Percentiles rank a stretch among this genome's conserved stretches.
Evolutionary conservation across 1,140 invertebrate genomes (phyloP).

Genomic region (Harlomillsia oculata): DNA sequence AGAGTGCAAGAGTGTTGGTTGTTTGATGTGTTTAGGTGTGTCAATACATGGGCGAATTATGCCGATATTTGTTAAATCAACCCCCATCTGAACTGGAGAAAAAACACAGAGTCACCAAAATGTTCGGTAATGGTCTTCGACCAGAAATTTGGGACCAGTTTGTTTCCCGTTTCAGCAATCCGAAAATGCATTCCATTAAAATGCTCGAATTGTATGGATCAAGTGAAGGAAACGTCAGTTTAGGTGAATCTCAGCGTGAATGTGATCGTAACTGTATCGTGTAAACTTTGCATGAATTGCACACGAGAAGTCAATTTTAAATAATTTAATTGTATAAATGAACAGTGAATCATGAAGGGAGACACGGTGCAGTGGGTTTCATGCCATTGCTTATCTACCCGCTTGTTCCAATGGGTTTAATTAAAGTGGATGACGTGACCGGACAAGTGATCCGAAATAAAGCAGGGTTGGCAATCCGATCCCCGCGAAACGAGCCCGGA

Average conservation of each 20-base stretch:
- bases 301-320: too few species aligned
- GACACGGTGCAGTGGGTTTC: conserved; percentile 63
- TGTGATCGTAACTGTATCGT: too few species aligned
- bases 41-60: conserved; percentile 16
- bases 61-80: conserved; percentile 62
- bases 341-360: conserved; percentile 60
- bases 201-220: conserved; percentile 89
- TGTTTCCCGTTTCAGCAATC: conserved; percentile 59
- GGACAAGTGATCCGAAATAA: conserved; percentile 53
- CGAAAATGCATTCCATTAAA: conserved; percentile 65
- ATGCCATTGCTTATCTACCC: conserved; percentile 62
- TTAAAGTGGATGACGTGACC: conserved; percentile 70
- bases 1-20: too few species aligned
- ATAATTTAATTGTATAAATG: background rate
- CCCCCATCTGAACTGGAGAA: conserved; percentile 63
- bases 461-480: conserved; percentile 12
- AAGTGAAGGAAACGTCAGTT: conserved; percentile 93
- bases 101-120: conserved; percentile 69
- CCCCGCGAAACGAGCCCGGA: conserved; percentile 64
- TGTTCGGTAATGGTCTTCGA: conserved; percentile 68
- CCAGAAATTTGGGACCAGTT: conserved; percentile 94
- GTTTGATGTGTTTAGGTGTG: too few species aligned
- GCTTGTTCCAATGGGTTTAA: conserved; percentile 76
- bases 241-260: conserved; percentile 55
- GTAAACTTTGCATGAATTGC: too few species aligned